These are phyloP conservation scores for Muscicapa adusta DNA, from an alignment of 2,113 vertebrate genomes.

Conservation along the genomic window DNA sequence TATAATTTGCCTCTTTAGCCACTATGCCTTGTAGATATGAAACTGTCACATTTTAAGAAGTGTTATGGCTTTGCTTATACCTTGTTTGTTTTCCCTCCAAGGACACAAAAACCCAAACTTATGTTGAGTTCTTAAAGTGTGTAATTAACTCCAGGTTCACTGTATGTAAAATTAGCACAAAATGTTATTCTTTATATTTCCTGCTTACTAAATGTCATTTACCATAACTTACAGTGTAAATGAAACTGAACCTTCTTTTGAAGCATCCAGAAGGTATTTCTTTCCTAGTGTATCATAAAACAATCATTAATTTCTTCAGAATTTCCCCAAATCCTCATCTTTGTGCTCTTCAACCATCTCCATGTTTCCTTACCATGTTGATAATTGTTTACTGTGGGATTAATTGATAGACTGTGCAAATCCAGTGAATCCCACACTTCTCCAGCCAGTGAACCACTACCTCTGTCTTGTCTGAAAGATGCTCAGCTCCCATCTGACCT, in stretches of 20 bases:
- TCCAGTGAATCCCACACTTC: constrained; percentile 56
- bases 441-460: constrained; percentile 4
- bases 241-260: constrained; percentile 78
- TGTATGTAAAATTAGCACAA: constrained; percentile 1
- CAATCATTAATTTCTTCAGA: constrained; percentile 43
- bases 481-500: neutral
- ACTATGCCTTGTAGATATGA: neutral
- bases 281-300: constrained; percentile 53
- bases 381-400: neutral
- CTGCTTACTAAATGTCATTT: constrained; percentile 73
- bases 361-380: neutral
- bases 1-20: neutral
- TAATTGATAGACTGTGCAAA: neutral
- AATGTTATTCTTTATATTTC: constrained; percentile 21
- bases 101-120: neutral
- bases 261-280: constrained; percentile 82
- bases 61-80: neutral
- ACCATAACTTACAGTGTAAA: constrained; percentile 80
- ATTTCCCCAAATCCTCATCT: constrained; percentile 30
- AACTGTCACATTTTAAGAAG: neutral
- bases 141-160: neutral
- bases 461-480: neutral
- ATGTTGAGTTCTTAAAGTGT: neutral
- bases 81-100: neutral
- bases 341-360: neutral